Base-by-base conservation (phyloP, 2,797 vertebrate genomes). In the Atherinosoma microstoma region DNA sequence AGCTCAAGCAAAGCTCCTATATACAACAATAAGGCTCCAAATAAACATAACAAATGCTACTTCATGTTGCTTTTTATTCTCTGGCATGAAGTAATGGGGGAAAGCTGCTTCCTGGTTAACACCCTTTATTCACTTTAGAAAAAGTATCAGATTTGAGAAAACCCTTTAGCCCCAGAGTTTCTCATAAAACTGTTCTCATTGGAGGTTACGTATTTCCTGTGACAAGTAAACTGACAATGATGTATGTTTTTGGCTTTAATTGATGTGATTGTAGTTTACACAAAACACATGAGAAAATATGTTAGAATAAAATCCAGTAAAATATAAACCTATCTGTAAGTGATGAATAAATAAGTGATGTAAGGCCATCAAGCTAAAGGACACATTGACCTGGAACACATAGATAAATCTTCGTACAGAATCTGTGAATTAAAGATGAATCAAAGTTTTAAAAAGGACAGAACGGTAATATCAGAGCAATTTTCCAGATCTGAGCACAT, bases 391-490 rank as follows among this genome's bases (percentile, higher is more conserved):
- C 79, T 57, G 16, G 16, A 38, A 30, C 51, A 51, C 4, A 20
- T 56, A 45, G 11, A 32, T 73, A 83, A 86, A 87, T 81, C 72
- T 59, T 20, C 29, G 82, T 42, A 78, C 47, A 57, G 45, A 73
- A 79, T 59, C 76, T 76, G 71, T 71, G 78, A 81, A 54, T 87
- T 79, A 84, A 47, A 76, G 36, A 79, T 79, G 59, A 84, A 56
- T 87, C 75, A 67, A 32, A 60, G 58, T 16, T 59, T 63, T 51
- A 27, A 64, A 56, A 11, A 3, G 51, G 62, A 35, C 64, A 70
- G 66, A 70, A 53, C 7, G 20, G 10, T 9, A 42, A 63, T 51
- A 67, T 35, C 30, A 51, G 36, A 6, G 0, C 27, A 27, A 51
- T 36, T 71, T 57, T 64, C 35, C 34, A 4, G 38, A 63, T 70